Conservation (phyloP, 1,140 invertebrate species). For the Drosophila obscura region DNA sequence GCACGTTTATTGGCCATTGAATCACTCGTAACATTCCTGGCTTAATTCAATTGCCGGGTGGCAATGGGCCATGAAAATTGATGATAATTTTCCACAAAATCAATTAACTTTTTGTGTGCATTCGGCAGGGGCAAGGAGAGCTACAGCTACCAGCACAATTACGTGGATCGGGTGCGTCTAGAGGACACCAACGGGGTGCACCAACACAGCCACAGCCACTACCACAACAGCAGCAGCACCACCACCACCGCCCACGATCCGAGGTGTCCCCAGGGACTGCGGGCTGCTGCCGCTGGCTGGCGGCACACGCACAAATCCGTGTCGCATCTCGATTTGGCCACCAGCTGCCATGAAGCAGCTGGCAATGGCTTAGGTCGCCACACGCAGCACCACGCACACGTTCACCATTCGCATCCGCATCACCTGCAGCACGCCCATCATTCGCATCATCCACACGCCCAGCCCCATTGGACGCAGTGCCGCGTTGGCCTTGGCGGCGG, state of each 20-base stretch:
- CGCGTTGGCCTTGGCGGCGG: conserved; percentile 42
- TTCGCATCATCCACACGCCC: conserved; percentile 60
- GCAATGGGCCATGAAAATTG: conserved; percentile 39
- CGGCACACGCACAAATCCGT: conserved; percentile 79
- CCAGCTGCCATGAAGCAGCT: conserved; percentile 82
- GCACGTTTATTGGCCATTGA: conserved; percentile 23
- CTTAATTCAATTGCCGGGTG: conserved; percentile 26
- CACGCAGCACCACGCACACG: conserved; percentile 37
- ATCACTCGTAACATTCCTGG: conserved; percentile 12
- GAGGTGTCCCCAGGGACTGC: conserved; percentile 59
- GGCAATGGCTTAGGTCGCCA: conserved; percentile 74
- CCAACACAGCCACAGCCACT: conserved; percentile 27
- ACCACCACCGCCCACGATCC: conserved; percentile 47
- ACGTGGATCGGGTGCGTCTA: conserved; percentile 79
- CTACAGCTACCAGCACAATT: conserved; percentile 76
- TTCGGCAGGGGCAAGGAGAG: conserved; percentile 55
- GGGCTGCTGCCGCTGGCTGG: conserved; percentile 80
- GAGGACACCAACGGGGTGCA: conserved; percentile 39
- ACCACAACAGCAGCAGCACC: conserved; percentile 19
- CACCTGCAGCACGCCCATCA: conserved; percentile 1
- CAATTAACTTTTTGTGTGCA: not conserved
- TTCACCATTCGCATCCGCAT: conserved; percentile 30
- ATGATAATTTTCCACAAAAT: not conserved
- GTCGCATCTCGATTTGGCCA: conserved; percentile 83
- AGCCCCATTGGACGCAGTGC: conserved; percentile 73